Evolutionary conservation across 2,888 invertebrate species (phyloP), one percentile per base, ranked within the genome.

Genomic region (Ectemnius continuus): DNA sequence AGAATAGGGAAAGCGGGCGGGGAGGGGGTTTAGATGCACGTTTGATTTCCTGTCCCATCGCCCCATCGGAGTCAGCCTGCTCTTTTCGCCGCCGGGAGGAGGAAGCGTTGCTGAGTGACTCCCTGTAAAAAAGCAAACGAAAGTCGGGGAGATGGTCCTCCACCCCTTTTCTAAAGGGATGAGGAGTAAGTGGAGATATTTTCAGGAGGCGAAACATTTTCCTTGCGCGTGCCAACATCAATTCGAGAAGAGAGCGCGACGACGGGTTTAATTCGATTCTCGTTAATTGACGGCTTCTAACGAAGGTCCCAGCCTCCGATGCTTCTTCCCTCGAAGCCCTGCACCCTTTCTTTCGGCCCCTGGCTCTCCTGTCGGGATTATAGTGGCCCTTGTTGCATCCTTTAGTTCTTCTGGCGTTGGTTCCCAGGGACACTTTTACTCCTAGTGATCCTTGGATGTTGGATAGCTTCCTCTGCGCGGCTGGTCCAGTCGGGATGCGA

Each of bases 251-350:
- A 46, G 56, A 48, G 63, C 56, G 70, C 48, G 76, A 81, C 48
- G 76, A 81, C 71, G 62, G 48, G 78, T 74, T 80, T 82, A 81
- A 87, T 85, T 85, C 75, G 79, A 86, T 85, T 81, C 80, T 71
- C 74, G 83, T 85, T 86, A 85, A 85, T 87, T 87, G 85, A 87
- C 79, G 79, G 78, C 74, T 84, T 77, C 82, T 85, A 86, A 87
- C 84, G 84, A 85, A 86, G 79, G 71, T 74, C 75, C 73, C 16
- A 59, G 65, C 46, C 65, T 46, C 59, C 75, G 61, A 67, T 71
- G 68, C 64, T 56, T 68, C 61, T 59, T 68, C 67, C 63, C 36
- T 62, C 67, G 70, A 70, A 61, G 61, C 79, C 72, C 71, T 68
- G 46, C 72, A 64, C 65, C 77, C 73, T 73, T 67, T 61, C 52